These are phyloP conservation scores for Hippocampus mohnikei DNA, from an alignment of 2,113 vertebrate species.

Conservation along the genomic window DNA sequence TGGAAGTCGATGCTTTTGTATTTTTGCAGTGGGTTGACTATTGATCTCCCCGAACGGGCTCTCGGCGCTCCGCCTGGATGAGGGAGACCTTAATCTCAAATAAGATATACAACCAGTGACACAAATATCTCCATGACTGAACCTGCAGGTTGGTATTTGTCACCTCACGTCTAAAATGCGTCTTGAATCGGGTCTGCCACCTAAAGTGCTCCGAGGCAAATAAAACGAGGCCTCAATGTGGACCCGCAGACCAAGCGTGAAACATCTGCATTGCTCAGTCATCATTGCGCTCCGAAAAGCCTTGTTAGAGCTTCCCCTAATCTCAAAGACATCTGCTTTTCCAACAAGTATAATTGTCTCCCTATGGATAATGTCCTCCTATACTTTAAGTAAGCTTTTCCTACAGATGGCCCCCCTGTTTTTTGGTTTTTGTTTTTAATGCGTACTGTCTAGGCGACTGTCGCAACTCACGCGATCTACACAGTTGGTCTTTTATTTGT, in stretches of 20 bases:
- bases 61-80: constrained; percentile 3
- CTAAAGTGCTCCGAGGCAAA: constrained; percentile 31
- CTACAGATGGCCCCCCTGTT: constrained; percentile 26
- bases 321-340: constrained; percentile 33
- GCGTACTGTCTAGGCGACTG: constrained; percentile 13
- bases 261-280: constrained; percentile 40
- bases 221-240: constrained; percentile 31
- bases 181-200: neutral
- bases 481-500: constrained; percentile 25
- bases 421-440: neutral
- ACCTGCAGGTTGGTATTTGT: neutral
- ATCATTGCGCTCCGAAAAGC: constrained; percentile 9
- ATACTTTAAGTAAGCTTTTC: constrained; percentile 16
- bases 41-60: constrained; percentile 21
- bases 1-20: constrained; percentile 12
- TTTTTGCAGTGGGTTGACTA: constrained; percentile 23
- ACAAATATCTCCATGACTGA: neutral
- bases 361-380: constrained; percentile 32
- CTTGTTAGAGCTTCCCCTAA: constrained; percentile 34
- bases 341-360: constrained; percentile 5
- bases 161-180: neutral
- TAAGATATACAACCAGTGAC: constrained; percentile 20
- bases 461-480: constrained; percentile 25
- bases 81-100: constrained; percentile 31
- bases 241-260: constrained; percentile 27